phyloP scores from a whole-genome alignment of 2,113 vertebrate genomes.

The Scolopax mira region DNA sequence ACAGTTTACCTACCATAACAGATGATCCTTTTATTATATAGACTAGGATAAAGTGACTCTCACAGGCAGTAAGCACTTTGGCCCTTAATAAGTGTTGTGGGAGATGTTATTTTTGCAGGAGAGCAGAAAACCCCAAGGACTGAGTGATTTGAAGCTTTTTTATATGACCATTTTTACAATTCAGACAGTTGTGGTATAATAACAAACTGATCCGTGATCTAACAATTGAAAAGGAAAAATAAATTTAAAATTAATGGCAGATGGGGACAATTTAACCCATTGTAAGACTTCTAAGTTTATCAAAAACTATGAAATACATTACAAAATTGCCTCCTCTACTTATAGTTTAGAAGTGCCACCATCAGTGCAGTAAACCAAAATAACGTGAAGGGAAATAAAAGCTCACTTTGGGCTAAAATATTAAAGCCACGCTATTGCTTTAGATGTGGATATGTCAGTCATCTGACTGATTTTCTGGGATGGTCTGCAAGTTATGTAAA shows the following conservation, averaged over 20 bases:
- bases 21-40: neutral
- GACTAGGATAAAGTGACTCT: neutral
- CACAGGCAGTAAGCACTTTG: neutral
- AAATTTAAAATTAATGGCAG: neutral
- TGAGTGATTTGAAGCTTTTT: neutral
- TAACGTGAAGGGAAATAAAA: neutral
- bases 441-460: neutral
- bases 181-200: neutral
- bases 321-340: neutral
- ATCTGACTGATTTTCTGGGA: neutral
- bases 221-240: neutral
- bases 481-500: neutral
- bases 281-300: neutral
- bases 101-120: neutral
- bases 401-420: neutral
- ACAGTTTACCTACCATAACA: neutral
- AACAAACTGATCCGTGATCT: neutral
- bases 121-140: neutral
- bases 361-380: neutral
- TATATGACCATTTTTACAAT: neutral
- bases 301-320: neutral
- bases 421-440: neutral
- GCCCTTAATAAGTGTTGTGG: neutral
- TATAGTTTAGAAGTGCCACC: neutral
- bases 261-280: neutral